Base-by-base conservation (phyloP, 2,888 invertebrate species). In the Drosophila limbata region DNA sequence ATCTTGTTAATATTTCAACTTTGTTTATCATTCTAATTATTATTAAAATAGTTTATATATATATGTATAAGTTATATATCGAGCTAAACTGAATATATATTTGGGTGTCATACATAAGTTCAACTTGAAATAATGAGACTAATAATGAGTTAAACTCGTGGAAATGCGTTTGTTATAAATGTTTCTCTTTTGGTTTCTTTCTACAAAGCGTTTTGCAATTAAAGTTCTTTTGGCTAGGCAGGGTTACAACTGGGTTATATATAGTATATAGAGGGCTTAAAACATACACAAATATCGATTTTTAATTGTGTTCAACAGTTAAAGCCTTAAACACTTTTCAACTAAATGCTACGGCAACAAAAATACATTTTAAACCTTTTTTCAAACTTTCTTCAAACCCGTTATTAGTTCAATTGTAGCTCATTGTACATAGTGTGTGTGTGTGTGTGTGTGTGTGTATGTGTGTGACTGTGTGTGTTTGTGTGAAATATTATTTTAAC, bases 61-160 rank as follows among this genome's bases (percentile, higher is more conserved):
- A 57, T 57, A 71, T 61, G 64, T 47, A 55, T 53, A 67, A 66
- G 13, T n/a, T n/a, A n/a, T 50, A 31, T 67, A 50, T 52, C 57
- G 77, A 79, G 67, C 71, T 70, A 63, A 86, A 80, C 75, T 81
- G 68, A 66, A 73, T 71, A 60, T 71, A 60, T 47, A 65, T 67
- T 62, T 56, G 72, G 61, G 62, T 48, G 60, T 61, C 55, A 57
- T 66, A 65, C 55, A 44, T 71, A 78, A 66, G 68, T 72, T 78
- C 35, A 66, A 79, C 74, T 74, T 76, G 61, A 71, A 75, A 69
- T 66, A 80, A 80, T 73, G 68, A 63, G 69, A 67, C 66, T 79
- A 79, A 66, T 63, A 60, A 63, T 73, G 90, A 90, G 90, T 90
- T 90, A 45, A 77, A 90, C 89, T 90, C 90, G 65, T 81, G 80